phyloP scores from a whole-genome alignment of 2,888 invertebrate species.

The Sesia bembeciformis region DNA sequence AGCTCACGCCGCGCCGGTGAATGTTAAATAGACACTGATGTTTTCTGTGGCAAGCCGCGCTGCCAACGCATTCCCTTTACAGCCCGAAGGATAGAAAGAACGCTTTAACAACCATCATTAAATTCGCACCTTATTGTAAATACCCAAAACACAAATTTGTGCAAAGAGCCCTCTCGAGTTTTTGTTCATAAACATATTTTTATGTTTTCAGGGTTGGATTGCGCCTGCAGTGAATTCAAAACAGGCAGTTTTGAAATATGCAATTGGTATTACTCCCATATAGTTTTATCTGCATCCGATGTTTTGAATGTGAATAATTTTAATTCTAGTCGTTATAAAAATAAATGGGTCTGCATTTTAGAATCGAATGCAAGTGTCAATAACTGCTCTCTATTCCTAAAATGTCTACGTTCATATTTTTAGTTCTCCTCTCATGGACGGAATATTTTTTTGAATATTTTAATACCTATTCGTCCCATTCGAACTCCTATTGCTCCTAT shows the following conservation, averaged over 20 bases:
- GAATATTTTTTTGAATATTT: too few relatives aligned
- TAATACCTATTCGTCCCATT: too few relatives aligned
- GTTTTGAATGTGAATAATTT: constrained; percentile 3
- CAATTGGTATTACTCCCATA: constrained; percentile 19
- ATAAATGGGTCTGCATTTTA: background rate
- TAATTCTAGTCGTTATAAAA: background rate
- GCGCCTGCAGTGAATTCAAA: constrained; percentile 47
- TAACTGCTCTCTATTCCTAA: too few relatives aligned
- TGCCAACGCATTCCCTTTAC: too few relatives aligned
- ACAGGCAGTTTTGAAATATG: constrained; percentile 34
- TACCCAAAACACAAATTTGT: background rate
- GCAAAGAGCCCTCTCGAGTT: background rate
- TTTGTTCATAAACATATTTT: constrained; percentile 27
- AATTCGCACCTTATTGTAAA: background rate
- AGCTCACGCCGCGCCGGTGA: constrained; percentile 14
- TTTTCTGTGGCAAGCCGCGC: too few relatives aligned
- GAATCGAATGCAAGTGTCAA: too few relatives aligned
- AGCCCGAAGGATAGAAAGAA: too few relatives aligned
- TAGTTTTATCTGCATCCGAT: constrained; percentile 31
- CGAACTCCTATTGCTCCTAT: too few relatives aligned
- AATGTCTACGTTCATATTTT: too few relatives aligned
- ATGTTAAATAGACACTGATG: constrained; percentile 17
- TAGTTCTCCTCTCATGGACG: too few relatives aligned
- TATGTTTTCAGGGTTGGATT: constrained; percentile 31
- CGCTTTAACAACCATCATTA: background rate